Base-by-base conservation (phyloP, 2,888 invertebrate genomes). In the Enchytraeus crypticus region DNA sequence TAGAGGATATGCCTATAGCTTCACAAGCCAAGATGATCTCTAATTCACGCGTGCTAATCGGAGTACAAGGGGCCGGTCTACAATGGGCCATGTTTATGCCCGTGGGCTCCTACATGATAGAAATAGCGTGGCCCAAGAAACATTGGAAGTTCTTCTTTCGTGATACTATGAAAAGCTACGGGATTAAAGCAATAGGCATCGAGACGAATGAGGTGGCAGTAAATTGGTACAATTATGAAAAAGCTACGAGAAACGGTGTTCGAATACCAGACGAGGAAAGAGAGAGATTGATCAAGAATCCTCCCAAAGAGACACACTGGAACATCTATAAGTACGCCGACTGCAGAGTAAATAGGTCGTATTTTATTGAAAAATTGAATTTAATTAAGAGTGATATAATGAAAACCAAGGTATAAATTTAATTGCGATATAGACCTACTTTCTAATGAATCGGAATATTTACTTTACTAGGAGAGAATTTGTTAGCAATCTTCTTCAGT, bases 271-370 rank as follows among this genome's bases (percentile, higher is more conserved):
- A 61, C 2, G 30, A 4, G n/a, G 63, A 63, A 30, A 54, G 55
- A 21, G 33, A n/a, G 34, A 26, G 14, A 14, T 33, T 63, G 45
- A 18, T 23, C 1, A n/a, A 21, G 11, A 11, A n/a, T 14, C 23
- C 38, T 8, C 49, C 49, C 14, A 51, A 32, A 32, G 51, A 29
- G 18, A 1, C 14, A 4, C 3, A 38, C 2, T 56, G 60, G 21
- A 63, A 63, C 47, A 29, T 63, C 18, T 63, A 60, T 59, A 63
- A 63, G 51, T 63, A 60, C 60, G 59, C 63, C 5, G 63, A 63
- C 32, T 43, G 45, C n/a, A n/a, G n/a, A n/a, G n/a, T n/a, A n/a
- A n/a, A n/a, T n/a, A n/a, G n/a, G n/a, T n/a, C n/a, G n/a, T n/a
- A n/a, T n/a, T n/a, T n/a, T n/a, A n/a, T n/a, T n/a, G n/a, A n/a